These are phyloP conservation scores for Channa striata DNA, from an alignment of 2,797 vertebrate genomes.

Conservation along the genomic window DNA sequence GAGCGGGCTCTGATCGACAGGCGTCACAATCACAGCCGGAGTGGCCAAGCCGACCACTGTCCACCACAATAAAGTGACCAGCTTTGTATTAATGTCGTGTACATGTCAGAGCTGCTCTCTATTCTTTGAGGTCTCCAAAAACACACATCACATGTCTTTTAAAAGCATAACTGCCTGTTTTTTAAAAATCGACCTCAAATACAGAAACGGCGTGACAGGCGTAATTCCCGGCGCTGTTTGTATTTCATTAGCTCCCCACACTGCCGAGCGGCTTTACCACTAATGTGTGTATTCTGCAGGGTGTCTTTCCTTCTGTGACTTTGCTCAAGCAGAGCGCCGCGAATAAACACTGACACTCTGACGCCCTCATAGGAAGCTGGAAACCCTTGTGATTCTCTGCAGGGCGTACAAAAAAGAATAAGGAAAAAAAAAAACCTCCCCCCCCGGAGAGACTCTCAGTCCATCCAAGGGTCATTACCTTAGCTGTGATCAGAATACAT, in stretches of 20 bases:
- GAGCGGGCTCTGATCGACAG: too few relatives aligned
- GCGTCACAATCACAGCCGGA: too few relatives aligned
- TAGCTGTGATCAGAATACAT: slow-evolving; percentile 67
- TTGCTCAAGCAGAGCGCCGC: slow-evolving; percentile 28
- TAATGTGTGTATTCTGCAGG: slow-evolving; percentile 22
- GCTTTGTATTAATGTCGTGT: too few relatives aligned
- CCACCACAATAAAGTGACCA: too few relatives aligned
- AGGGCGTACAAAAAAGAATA: too few relatives aligned
- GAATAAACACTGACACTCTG: slow-evolving; percentile 57
- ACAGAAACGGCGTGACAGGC: not conserved
- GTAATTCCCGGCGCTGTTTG: not conserved
- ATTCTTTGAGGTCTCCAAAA: slow-evolving; percentile 4
- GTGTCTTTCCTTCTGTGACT: slow-evolving; percentile 33
- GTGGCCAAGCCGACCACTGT: too few relatives aligned
- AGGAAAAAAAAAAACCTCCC: not conserved
- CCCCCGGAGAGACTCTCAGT: slow-evolving; percentile 55
- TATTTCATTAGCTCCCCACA: slow-evolving; percentile 13
- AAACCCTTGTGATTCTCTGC: slow-evolving; percentile 35
- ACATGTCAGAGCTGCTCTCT: slow-evolving; percentile 6
- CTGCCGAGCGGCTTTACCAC: not conserved
- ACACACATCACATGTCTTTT: not conserved
- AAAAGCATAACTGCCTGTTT: not conserved
- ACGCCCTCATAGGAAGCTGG: slow-evolving; percentile 44
- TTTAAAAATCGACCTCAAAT: slow-evolving; percentile 18
- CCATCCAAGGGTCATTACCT: slow-evolving; percentile 71